Evolutionary conservation across 2,797 vertebrate species (phyloP), one percentile per base, ranked within the genome.

Genomic region (Podarcis lilfordi): DNA sequence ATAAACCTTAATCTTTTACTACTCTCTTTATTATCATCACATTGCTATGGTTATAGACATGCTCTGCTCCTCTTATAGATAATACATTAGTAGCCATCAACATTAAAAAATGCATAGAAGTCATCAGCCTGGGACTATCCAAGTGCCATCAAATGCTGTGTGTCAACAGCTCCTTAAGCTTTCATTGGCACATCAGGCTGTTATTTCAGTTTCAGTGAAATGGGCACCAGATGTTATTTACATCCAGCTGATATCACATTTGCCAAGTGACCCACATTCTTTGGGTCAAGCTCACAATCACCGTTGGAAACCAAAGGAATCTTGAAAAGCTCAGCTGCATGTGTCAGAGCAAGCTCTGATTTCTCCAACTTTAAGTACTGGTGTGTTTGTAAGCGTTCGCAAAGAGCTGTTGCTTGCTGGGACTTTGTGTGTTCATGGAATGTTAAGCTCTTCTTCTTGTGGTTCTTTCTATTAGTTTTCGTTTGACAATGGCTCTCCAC

Each of bases 1-100:
- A 88, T 81, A 87, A 88, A 90, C 64, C 50, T 80, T 88, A 45
- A 77, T 81, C 69, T 71, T 84, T 82, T 43, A 75, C 86, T 37
- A 0, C 43, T 81, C 59, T 50, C 19, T 32, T 83, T 15, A 1
- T 69, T 78, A 74, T 64, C 61, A 61, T 23, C n/a, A 27, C 0
- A 3, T 3, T 3, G 27, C 85, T 50, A 61, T 88, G 8, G 68
- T 68, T 77, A 61, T 8, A 72, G 59, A 66, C 74, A 40, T n/a
- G 72, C 27, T 69, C 85, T 78, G 19, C 35, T 61, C n/a, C 10
- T 29, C 88, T 87, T n/a, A n/a, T 32, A 64, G 85, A 79, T 88
- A 91, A 90, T 89, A 82, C 50, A 68, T 90, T 50, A 0, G 50
- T 50, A 71, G 35, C 29, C 75, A 92, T 89, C 37, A 61, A 86